Percentiles rank a stretch among this genome's conserved stretches.
Conservation (phyloP, 2,797 vertebrate species). For the Champsocephalus gunnari region DNA sequence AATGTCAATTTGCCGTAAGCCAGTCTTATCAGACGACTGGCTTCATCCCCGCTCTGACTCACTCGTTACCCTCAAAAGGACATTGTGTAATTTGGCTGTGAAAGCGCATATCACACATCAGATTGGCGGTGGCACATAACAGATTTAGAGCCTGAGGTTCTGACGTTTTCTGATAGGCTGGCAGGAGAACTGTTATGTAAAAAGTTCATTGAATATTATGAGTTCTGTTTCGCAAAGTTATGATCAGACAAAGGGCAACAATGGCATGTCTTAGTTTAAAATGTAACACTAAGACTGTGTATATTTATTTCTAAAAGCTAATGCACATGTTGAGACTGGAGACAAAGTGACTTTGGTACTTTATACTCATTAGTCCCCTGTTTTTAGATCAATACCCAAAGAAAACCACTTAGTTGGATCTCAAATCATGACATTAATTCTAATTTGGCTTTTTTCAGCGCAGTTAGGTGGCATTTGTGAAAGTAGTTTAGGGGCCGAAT, state of each 20-base stretch:
- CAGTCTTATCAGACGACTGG: slow-evolving; percentile 46
- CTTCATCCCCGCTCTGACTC: slow-evolving; percentile 22
- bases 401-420: background rate
- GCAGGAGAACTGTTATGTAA: background rate
- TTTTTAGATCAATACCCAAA: slow-evolving; percentile 5
- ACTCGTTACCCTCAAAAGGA: slow-evolving; percentile 33
- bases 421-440: slow-evolving; percentile 19
- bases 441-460: slow-evolving; percentile 32
- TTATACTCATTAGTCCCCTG: background rate
- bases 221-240: background rate
- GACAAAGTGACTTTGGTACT: background rate
- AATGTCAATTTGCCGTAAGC: slow-evolving; percentile 53
- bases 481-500: slow-evolving; percentile 24
- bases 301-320: no score
- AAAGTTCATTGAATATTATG: background rate
- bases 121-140: slow-evolving; percentile 46
- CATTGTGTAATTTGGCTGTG: slow-evolving; percentile 51
- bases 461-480: background rate
- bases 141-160: slow-evolving; percentile 30
- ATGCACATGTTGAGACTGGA: no score
- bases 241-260: background rate
- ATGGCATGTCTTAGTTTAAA: no score
- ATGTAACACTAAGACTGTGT: no score
- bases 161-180: slow-evolving; percentile 22
- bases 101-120: slow-evolving; percentile 40